Evolutionary conservation across 2,797 vertebrate genomes (phyloP), one percentile per base, ranked within the genome.

Genomic region (Sebastes glaucus): DNA sequence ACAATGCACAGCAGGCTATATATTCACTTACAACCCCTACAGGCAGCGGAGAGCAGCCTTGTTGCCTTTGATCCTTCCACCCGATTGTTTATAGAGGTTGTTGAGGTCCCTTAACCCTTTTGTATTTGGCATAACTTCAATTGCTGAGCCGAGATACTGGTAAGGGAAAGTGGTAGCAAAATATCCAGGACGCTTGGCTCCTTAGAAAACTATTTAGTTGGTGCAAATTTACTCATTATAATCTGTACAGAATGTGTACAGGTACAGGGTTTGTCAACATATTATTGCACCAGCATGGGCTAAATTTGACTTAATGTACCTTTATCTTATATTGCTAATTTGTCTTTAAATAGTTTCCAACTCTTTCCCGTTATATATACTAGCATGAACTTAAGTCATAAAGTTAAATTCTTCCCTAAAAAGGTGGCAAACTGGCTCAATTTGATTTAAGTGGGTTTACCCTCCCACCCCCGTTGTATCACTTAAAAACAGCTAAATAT

Each of bases 1-100:
- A 93, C 92, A 95, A 95, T 93, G 93, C 94, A 94, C 95, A 95
- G 94, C 93, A 92, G 94, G 94, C 85, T 87, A 88, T 92, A 89
- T 93, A 94, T 95, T 94, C 94, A 94, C 88, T 92, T 91, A 92
- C 91, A 93, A 89, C 87, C 93, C 93, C 94, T 93, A 93, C 88
- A 93, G 94, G 92, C 93, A 91, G 88, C 87, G 75, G 66, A 92
- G 92, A 90, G 78, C 89, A 91, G 90, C 73, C 71, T 64, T 71
- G 84, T 74, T 87, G 89, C 81, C 93, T 96, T 95, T 95, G 92
- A 96, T 95, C 91, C 81, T 78, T 87, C 87, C 83, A 92, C 84
- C 81, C 89, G 91, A 94, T 92, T 95, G 92, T 95, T 95, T 90
- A 82, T 73, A 72, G 65, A 90, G 81, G 85, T 92, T 93, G 82